Base-by-base conservation (phyloP, 1,140 invertebrate genomes). In the Lycorma delicatula region DNA sequence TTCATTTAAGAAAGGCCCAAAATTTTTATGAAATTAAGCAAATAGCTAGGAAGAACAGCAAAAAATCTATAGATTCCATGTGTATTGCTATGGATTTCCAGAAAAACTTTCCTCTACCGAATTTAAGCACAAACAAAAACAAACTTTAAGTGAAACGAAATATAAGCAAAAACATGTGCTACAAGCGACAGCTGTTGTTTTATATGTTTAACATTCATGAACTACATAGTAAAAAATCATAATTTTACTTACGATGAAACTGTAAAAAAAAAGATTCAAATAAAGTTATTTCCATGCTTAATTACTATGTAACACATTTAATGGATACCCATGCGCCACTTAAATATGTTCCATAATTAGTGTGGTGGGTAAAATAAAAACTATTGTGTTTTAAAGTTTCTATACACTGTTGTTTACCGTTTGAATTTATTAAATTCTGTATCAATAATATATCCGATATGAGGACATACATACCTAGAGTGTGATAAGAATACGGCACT, bases 401-500 rank as follows among this genome's bases (percentile, higher is more conserved):
- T 61, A 12, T 56, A 61, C 31, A 50, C 60, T 59, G 44, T 62
- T 25, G 58, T 63, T 18, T 51, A 60, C 56, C 41, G 51, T 13
- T 23, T 41, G n/a, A 50, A 58, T 53, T 12, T 50, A 28, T 61
- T 61, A 18, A 26, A 61, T 23, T 1, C 38, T 6, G 51, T 50
- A 16, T 38, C 13, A 18, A 50, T 54, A 12, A 55, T 55, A 22
- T 62, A 56, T 41, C 58, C 61, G 2, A 44, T 56, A 50, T 3
- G 58, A 53, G 61, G 58, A 18, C 58, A 62, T 20, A 56, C 53
- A 3, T 63, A 63, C 38, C 27, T 60, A 6, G 54, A 57, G 20
- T 60, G 61, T 18, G 49, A 63, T 44, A 60, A 46, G 34, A 53
- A 63, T 25, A 54, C 58, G 54, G 55, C 38, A 22, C 28, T 60